phyloP scores from a whole-genome alignment of 2,797 vertebrate genomes.

The Typhlichthys eigenmanni region DNA sequence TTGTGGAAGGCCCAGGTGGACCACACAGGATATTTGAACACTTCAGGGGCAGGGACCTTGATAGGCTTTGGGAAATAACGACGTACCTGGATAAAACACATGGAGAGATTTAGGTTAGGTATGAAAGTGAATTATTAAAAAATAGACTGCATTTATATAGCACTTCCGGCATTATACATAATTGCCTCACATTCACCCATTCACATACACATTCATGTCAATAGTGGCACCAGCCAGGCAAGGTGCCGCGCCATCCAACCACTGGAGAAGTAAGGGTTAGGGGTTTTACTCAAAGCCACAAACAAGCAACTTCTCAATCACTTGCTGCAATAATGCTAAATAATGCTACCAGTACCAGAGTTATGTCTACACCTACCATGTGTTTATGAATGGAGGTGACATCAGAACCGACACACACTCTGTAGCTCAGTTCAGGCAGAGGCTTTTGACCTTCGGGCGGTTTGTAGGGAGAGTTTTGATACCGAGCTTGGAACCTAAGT shows the following conservation, averaged over 20 bases:
- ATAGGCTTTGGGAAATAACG: conserved; percentile 93
- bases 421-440: conserved; percentile 89
- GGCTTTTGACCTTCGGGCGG: conserved; percentile 70
- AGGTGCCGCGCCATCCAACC: too few species aligned
- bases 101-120: neutral
- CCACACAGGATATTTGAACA: conserved; percentile 91
- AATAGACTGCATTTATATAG: too few species aligned
- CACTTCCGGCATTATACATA: too few species aligned
- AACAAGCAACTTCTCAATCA: too few species aligned
- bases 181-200: too few species aligned
- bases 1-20: conserved; percentile 92
- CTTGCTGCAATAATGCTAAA: too few species aligned
- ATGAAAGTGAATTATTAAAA: neutral
- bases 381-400: conserved; percentile 95
- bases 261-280: too few species aligned
- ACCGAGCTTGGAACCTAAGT: conserved; percentile 88
- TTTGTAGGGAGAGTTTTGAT: conserved; percentile 86
- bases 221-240: too few species aligned
- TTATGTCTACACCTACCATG: conserved; percentile 78
- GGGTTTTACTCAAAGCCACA: too few species aligned
- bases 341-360: too few species aligned
- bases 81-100: conserved; percentile 73
- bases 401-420: conserved; percentile 89
- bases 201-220: too few species aligned
- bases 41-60: conserved; percentile 83